phyloP scores from a whole-genome alignment of 2,797 vertebrate species.

The Lycodopsis pacificus region DNA sequence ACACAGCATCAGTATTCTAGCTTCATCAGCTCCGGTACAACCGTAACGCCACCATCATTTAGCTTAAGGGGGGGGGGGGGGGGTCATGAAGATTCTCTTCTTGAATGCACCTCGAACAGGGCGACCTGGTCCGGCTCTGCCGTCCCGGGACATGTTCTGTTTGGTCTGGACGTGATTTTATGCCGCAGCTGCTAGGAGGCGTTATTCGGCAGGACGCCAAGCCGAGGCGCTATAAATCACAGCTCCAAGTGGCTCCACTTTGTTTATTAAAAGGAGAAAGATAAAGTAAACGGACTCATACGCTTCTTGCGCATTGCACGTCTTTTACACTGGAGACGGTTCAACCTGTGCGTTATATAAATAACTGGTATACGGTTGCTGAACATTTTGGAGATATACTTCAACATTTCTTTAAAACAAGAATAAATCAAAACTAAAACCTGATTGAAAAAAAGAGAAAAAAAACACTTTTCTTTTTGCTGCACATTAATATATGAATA shows the following conservation, averaged over 20 bases:
- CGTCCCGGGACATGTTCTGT: slow-evolving; percentile 13
- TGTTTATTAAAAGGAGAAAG: slow-evolving; percentile 3
- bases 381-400: neutral
- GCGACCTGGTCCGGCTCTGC: neutral
- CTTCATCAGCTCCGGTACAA: neutral
- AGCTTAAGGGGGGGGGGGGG: no score
- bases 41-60: neutral
- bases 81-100: slow-evolving; percentile 12
- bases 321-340: neutral
- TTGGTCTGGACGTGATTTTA: slow-evolving; percentile 7
- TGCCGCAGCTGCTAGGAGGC: slow-evolving; percentile 40
- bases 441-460: neutral
- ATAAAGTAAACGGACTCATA: neutral
- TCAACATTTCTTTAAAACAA: no score
- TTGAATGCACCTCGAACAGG: slow-evolving; percentile 48
- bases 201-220: slow-evolving; percentile 42
- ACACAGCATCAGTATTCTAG: neutral
- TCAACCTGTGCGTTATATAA: neutral
- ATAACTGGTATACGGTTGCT: neutral
- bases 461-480: neutral
- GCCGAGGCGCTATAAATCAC: slow-evolving; percentile 46
- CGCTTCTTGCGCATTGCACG: neutral
- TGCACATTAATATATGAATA: neutral
- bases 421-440: neutral
- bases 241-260: slow-evolving; percentile 22